Evolutionary conservation across 2,113 vertebrate species (phyloP).

Genomic region (Hyperoodon ampullatus): DNA sequence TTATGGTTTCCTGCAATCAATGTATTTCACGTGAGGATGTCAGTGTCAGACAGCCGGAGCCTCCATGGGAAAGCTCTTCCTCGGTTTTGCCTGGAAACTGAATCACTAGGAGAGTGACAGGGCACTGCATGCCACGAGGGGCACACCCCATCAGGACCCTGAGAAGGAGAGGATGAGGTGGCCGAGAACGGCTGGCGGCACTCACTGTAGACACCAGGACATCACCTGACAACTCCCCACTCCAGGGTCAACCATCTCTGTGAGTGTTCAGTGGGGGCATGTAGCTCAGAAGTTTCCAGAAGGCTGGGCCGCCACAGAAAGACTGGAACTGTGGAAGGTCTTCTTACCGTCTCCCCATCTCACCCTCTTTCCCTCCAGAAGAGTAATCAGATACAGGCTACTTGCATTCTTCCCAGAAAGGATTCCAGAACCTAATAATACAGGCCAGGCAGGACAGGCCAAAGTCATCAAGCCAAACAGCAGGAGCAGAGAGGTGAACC

Average conservation of each 20-base stretch:
- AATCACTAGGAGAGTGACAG: neutral
- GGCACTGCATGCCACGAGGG: neutral
- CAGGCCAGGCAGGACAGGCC: neutral
- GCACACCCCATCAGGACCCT: neutral
- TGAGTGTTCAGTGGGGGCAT: neutral
- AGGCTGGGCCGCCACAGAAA: neutral
- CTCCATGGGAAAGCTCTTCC: neutral
- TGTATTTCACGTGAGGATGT: neutral
- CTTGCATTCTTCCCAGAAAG: neutral
- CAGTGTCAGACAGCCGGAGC: neutral
- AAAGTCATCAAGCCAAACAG: neutral
- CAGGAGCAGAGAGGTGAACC: neutral
- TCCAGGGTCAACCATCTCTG: neutral
- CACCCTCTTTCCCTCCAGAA: neutral
- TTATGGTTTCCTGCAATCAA: neutral
- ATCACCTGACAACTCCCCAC: neutral
- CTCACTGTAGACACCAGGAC: neutral
- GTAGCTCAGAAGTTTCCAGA: neutral
- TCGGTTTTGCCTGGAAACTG: neutral
- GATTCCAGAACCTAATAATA: neutral
- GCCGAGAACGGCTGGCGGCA: neutral
- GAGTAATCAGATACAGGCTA: neutral
- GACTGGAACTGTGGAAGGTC: neutral
- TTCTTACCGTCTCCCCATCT: neutral
- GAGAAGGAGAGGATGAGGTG: neutral